Evolutionary conservation across 2,888 invertebrate genomes (phyloP), one percentile per base, ranked within the genome.

Genomic region (Spatulosminthurus flaviceps): DNA sequence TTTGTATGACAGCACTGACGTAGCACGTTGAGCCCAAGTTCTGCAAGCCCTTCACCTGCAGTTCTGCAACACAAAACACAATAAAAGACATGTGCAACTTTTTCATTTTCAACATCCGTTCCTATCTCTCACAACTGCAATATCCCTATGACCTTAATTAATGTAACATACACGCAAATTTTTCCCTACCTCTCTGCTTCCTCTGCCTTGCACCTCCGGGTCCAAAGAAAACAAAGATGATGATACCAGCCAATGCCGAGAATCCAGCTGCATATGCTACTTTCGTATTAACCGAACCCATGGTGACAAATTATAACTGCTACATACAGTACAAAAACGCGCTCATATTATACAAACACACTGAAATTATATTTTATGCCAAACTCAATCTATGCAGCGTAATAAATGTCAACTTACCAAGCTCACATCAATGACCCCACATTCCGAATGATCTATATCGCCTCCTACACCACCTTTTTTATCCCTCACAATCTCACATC

Each of bases 21-120:
- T 79, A 79, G 28, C 79, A 79, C 5, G 79, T 79, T 4, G 41
- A 43, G 21, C 79, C 79, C 74, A 73, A 41, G 28, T 79, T 79
- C 43, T 66, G 51, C 21, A 79, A 34, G 13, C 79, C 79, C 64
- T 28, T 73, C 7, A 79, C 74, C 66, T 73, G 73, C n/a, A 74
- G 51, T 7, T 71, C 43, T 74, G 61, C 51, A 51, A 51, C 19
- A 16, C 16, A 51, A 51, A 51, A 51, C 19, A 16, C 16, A 51
- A 51, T 9, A 34, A 34, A 34, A 34, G 4, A 51, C 7, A 51
- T 51, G 9, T 51, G n/a, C 51, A 51, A 11, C 51, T 11, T 51
- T 51, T 51, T 19, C 16, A 34, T 34, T 34, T 34, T 60, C 60
- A 19, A 60, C 16, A 60, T n/a, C n/a, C n/a, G n/a, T n/a, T n/a